These are phyloP conservation scores for Drosophila azteca DNA, from an alignment of 1,140 invertebrate genomes.

Conservation along the genomic window DNA sequence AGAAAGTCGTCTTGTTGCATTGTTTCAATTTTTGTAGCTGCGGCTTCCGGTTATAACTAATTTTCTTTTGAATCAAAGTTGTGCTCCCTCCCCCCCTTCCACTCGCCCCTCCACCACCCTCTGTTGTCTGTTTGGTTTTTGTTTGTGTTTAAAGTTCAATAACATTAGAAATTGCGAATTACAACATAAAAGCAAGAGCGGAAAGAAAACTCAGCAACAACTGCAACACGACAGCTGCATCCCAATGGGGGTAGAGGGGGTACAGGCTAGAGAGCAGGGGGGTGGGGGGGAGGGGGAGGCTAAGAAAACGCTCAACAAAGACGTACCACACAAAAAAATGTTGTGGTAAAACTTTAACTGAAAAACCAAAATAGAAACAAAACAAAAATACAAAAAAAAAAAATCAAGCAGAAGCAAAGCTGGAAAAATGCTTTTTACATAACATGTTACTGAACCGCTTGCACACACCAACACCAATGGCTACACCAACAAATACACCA, in stretches of 20 bases:
- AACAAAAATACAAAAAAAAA: slow-evolving; percentile 31
- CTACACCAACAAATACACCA: slow-evolving; percentile 26
- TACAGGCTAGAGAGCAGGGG: not conserved
- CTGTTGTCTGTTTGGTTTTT: slow-evolving; percentile 9
- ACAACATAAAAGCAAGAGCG: slow-evolving; percentile 54
- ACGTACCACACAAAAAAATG: slow-evolving; percentile 48
- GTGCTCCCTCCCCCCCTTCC: slow-evolving; percentile 16
- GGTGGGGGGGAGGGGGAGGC: no score
- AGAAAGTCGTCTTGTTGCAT: slow-evolving; percentile 70
- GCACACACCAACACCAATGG: slow-evolving; percentile 47
- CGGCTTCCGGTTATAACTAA: slow-evolving; percentile 75
- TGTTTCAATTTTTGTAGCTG: slow-evolving; percentile 63
- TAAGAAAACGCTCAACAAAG: slow-evolving; percentile 8
- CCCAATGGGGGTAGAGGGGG: slow-evolving; percentile 8
- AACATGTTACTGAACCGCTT: slow-evolving; percentile 83
- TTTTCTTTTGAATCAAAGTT: slow-evolving; percentile 68
- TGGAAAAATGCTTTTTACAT: slow-evolving; percentile 83
- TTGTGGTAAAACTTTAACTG: slow-evolving; percentile 41
- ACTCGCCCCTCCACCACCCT: not conserved
- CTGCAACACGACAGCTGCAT: slow-evolving; percentile 47
- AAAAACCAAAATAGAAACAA: slow-evolving; percentile 29
- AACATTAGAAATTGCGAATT: slow-evolving; percentile 81
- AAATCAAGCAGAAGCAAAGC: slow-evolving; percentile 59
- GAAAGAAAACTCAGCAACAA: slow-evolving; percentile 47
- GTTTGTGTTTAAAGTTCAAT: slow-evolving; percentile 76